Base-by-base conservation (phyloP, 2,888 invertebrate genomes). In the Dryadula phaetusa region DNA sequence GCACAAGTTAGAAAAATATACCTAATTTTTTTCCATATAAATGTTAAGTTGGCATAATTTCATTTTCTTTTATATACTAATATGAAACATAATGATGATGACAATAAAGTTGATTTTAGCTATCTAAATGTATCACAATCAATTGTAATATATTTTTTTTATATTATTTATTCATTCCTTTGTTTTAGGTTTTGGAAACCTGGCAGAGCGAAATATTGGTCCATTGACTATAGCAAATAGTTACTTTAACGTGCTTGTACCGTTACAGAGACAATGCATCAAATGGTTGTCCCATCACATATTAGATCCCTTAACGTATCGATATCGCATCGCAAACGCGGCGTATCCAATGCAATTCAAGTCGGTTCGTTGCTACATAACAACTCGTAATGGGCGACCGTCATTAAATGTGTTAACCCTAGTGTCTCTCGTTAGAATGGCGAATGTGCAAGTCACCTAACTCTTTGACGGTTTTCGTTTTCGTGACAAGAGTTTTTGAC, bases 391-490 rank as follows among this genome's bases (percentile, higher is more conserved):
- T 91, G 83, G 86, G 81, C 80, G 80, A 81, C 83, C 84, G 81
- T 88, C 90, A 90, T 92, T 91, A 91, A 88, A 85, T 86, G 80
- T 85, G 85, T 92, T 92, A 92, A 90, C 92, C 92, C 90, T 86
- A 82, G 85, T 82, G 79, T 86, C 74, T 78, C 71, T 81, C 79
- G 81, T 82, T 67, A 64, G 81, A 82, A 79, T 79, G 81, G 76
- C 77, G 77, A 84, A 88, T 83, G 80, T 79, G 90, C 91, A 91
- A 92, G 91, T 92, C 91, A 92, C 77, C 77, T 72, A 73, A 70
- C 63, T 47, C 68, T 70, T 70, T 72, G 68, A 70, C 22, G 34
- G 52, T 40, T 64, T 68, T 20, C 42, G 16, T 47, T 47, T 61
- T 56, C 66, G 67, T 63, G 56, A 70, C 34, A 25, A 18, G 16